phyloP scores from a whole-genome alignment of 1,140 invertebrate genomes.

The Brachionus calyciflorus region DNA sequence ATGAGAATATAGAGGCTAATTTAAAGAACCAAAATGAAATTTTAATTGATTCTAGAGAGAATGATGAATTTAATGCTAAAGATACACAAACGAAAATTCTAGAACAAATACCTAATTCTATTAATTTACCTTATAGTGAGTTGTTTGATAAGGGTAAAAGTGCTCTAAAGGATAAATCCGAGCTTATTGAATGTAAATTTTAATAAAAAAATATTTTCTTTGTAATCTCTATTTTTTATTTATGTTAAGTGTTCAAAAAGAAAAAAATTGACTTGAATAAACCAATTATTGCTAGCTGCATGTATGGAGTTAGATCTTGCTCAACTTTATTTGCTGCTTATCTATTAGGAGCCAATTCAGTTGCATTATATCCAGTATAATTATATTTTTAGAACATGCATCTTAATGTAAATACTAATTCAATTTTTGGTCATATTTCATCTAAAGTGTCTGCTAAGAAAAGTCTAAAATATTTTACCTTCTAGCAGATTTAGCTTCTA shows the following conservation, averaged over 20 bases:
- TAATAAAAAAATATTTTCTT: not conserved
- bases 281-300: not conserved
- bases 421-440: no score
- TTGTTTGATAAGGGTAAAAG: slow-evolving; percentile 10
- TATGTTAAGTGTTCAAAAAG: slow-evolving; percentile 19
- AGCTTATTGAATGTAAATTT: slow-evolving; percentile 10
- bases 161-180: not conserved
- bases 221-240: not conserved
- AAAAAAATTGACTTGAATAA: slow-evolving; percentile 7
- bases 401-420: no score
- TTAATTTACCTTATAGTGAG: slow-evolving; percentile 37
- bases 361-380: not conserved
- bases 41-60: slow-evolving; percentile 13
- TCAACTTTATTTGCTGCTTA: slow-evolving; percentile 19
- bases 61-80: not conserved
- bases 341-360: not conserved
- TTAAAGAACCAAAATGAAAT: not conserved
- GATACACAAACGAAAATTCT: not conserved
- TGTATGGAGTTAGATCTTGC: slow-evolving; percentile 20
- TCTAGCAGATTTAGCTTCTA: no score
- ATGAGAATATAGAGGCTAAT: not conserved
- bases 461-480: no score
- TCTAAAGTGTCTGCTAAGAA: no score
- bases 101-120: slow-evolving; percentile 1
- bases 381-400: not conserved